Conservation (phyloP, 2,113 vertebrate species). For the Felis chaus region DNA sequence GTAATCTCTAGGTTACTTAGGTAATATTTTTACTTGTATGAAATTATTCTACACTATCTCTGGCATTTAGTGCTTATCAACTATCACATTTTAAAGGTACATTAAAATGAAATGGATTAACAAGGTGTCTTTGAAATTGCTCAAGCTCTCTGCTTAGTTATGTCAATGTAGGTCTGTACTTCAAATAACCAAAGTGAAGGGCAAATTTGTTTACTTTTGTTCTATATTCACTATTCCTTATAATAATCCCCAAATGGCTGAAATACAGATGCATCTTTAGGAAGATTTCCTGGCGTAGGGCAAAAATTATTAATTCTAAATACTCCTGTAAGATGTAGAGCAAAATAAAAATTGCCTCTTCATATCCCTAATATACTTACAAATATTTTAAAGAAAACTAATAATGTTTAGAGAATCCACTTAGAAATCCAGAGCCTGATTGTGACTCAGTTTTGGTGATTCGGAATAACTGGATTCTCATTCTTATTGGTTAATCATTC, state of each 20-base stretch:
- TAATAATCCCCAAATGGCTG: not conserved
- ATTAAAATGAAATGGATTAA: not conserved
- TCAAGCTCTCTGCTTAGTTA: not conserved
- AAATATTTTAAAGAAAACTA: not conserved
- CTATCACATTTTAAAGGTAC: not conserved
- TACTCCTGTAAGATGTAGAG: not conserved
- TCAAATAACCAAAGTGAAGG: not conserved
- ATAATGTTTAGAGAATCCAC: not conserved
- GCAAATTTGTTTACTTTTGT: not conserved
- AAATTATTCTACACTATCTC: not conserved
- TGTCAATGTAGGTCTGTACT: not conserved
- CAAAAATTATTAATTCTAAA: not conserved
- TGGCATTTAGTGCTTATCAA: not conserved
- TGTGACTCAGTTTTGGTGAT: not conserved
- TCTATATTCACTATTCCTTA: not conserved
- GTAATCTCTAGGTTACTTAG: not conserved
- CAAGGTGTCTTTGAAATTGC: not conserved
- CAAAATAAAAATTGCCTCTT: not conserved
- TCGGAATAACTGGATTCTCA: not conserved
- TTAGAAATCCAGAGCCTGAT: not conserved
- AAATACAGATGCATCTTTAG: not conserved
- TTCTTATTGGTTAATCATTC: not conserved
- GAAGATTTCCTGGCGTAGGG: not conserved
- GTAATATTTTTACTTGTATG: not conserved
- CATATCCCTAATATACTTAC: not conserved